phyloP scores from a whole-genome alignment of 23 tunicate genomes.

The Ciona savignyi region DNA sequence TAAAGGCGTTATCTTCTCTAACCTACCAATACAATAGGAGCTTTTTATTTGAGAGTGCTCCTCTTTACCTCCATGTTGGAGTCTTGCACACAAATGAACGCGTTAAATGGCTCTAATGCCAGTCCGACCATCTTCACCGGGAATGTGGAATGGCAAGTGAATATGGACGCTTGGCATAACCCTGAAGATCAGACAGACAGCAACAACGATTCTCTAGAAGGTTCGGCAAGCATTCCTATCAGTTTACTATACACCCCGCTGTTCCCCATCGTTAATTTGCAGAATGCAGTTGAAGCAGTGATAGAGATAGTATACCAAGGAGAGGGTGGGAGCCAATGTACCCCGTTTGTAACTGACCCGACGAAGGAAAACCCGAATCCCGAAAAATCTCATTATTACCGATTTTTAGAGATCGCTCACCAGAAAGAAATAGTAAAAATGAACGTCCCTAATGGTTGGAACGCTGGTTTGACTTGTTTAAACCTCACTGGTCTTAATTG shows the following conservation, averaged over 20 bases:
- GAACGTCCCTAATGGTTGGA: background rate
- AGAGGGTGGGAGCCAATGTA: conserved; percentile 36
- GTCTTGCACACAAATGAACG: background rate
- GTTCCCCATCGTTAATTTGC: conserved; percentile 20
- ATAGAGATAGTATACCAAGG: conserved; percentile 31
- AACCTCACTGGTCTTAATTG: background rate
- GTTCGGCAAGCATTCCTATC: background rate
- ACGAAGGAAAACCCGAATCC: background rate
- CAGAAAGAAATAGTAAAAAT: conserved; percentile 11
- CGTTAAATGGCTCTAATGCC: background rate
- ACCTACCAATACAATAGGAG: background rate
- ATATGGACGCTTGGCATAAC: background rate
- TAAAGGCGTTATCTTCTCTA: background rate
- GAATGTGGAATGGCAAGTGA: background rate
- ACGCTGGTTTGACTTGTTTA: background rate
- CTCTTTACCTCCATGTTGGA: background rate
- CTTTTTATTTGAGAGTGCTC: background rate
- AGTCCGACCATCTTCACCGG: background rate
- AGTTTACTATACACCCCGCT: background rate
- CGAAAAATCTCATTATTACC: conserved; percentile 30
- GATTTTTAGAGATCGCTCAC: conserved; percentile 31
- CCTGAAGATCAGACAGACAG: background rate
- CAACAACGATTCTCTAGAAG: background rate
- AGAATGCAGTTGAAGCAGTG: conserved; percentile 35
- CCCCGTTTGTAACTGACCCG: conserved; percentile 3